Percentiles rank a stretch among this genome's conserved stretches.
These are phyloP conservation scores for Agrotis puta DNA, from an alignment of 2,888 invertebrate genomes.

Conservation along the genomic window DNA sequence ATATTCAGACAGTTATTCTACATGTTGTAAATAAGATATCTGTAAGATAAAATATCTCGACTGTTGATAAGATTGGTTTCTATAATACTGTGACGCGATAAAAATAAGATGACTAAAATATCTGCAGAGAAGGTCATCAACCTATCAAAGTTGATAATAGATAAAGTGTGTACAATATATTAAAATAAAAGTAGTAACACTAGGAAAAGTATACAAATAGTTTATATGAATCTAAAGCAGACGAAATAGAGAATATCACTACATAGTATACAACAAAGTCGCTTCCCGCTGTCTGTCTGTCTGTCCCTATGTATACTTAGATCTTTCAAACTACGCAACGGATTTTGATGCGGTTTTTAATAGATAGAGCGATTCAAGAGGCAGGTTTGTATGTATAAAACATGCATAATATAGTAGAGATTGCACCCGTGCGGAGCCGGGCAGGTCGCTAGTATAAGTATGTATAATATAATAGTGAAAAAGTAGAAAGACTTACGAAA, in stretches of 20 bases:
- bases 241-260: background rate
- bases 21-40: background rate
- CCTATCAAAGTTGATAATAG: slow-evolving; percentile 12
- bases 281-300: no score
- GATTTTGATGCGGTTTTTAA: no score
- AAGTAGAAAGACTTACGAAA: no score
- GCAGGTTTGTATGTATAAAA: no score
- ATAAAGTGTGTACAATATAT: slow-evolving; percentile 2
- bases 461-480: no score
- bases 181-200: background rate
- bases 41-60: slow-evolving; percentile 27
- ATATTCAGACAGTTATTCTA: background rate
- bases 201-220: background rate
- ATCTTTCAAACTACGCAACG: no score
- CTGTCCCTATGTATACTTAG: no score
- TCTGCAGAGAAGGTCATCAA: slow-evolving; percentile 19
- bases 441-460: no score
- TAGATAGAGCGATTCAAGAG: no score
- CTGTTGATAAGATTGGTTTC: slow-evolving; percentile 33
- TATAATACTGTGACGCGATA: slow-evolving; percentile 12
- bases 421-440: no score
- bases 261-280: no score
- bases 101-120: slow-evolving; percentile 15
- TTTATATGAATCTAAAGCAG: background rate
- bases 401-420: no score